Base-by-base conservation (phyloP, 2,113 vertebrate species). In the Phalacrocorax pelagicus region DNA sequence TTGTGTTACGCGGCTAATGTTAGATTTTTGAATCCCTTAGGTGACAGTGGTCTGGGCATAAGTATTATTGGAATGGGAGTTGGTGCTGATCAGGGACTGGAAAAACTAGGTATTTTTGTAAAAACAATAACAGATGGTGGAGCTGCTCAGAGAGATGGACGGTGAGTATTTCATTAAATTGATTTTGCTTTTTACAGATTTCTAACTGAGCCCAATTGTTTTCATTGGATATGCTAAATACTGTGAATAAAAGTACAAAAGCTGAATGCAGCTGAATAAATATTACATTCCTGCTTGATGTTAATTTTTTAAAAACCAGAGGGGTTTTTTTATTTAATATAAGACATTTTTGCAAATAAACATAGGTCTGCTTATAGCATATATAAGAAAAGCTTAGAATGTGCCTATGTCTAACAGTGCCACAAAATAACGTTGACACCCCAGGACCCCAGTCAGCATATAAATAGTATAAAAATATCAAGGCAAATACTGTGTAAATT, bases 61-160 rank as follows among this genome's bases (percentile, higher is more conserved):
- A 99, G 99, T 95, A 99, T 99, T 91, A 99, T 99, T 88, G 99
- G 99, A 93, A 99, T 99, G 99, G 99, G 99, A 92, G 99, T 99
- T 84, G 99, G 99, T 92, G 99, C 99, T 55, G 99, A 99, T 95
- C 99, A 99, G 94, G 99, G 99, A 72, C 96, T 99, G 96, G 99
- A 99, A 96, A 99, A 99, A 95, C 98, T 99, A 58, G 99, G 99
- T 63, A 99, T 99, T 94, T 99, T 99, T 98, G 99, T 99, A 70
- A 99, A 99, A 98, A 99, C 99, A 65, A 98, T 99, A 96, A 99
- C 99, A 44, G 99, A 99, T 93, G 97, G 97, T 42, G 99, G 99
- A 96, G 98, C 99, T 67, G 99, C 99, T 66, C 98, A 99, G 71
- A 98, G 95, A 87, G 99, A 99, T 85, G 98, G 98, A 87, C 98